Conservation (phyloP, 2,888 invertebrate genomes). For the Cotesia congregata region DNA sequence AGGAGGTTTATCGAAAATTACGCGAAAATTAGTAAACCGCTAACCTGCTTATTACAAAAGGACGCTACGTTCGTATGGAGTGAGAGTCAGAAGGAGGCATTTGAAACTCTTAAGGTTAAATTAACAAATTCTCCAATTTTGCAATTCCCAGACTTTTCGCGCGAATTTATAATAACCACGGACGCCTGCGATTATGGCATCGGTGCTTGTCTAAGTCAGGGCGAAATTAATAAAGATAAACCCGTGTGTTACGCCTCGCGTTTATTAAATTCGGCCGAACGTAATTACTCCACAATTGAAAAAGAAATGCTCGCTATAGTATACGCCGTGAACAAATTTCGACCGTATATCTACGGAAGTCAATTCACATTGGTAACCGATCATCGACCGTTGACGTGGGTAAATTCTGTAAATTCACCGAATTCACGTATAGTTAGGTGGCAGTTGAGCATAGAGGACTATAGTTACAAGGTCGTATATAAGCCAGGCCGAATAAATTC, state of each 20-base stretch:
- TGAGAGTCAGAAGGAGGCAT: constrained; percentile 31
- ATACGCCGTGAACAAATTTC: too few species aligned
- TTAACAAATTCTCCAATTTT: constrained; percentile 38
- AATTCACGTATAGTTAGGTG: constrained; percentile 53
- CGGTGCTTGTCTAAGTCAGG: constrained; percentile 57
- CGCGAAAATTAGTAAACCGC: constrained; percentile 34
- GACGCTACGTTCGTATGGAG: constrained; percentile 40
- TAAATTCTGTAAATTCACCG: constrained; percentile 54
- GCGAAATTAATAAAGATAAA: constrained; percentile 50
- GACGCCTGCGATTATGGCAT: constrained; percentile 41
- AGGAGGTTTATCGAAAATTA: constrained; percentile 42
- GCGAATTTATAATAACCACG: constrained; percentile 39
- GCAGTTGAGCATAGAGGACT: constrained; percentile 55
- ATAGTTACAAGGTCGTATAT: constrained; percentile 57
- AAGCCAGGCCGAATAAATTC: constrained; percentile 55
- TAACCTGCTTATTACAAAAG: constrained; percentile 37
- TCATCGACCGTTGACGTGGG: constrained; percentile 49
- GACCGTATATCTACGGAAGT: constrained; percentile 39
- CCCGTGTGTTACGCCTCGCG: constrained; percentile 59
- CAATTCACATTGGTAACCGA: constrained; percentile 52
- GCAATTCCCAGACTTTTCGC: constrained; percentile 26
- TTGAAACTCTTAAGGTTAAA: constrained; percentile 40
- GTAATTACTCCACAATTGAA: background rate
- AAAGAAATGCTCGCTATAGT: too few species aligned
- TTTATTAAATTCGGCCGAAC: constrained; percentile 53